phyloP scores from a whole-genome alignment of 2,797 vertebrate species.

The Gobio occitaniae region DNA sequence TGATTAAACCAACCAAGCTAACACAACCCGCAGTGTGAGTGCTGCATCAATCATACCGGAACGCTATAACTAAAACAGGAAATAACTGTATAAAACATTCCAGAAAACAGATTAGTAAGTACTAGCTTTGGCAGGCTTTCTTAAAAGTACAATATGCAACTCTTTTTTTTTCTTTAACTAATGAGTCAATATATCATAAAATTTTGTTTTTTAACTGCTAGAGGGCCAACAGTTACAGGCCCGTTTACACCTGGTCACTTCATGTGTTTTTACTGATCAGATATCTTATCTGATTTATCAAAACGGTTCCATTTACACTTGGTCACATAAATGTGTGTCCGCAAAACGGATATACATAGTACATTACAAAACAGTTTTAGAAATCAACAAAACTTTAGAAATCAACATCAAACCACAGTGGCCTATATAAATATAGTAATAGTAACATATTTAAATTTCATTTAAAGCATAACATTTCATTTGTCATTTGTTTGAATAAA shows the following conservation, averaged over 20 bases:
- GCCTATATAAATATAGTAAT: not conserved
- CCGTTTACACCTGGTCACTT: no score
- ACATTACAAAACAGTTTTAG: not conserved
- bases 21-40: not conserved
- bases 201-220: not conserved
- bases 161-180: not conserved
- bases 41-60: not conserved
- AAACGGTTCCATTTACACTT: no score
- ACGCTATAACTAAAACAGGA: not conserved
- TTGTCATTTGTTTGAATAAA: not conserved
- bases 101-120: not conserved
- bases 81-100: not conserved
- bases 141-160: not conserved
- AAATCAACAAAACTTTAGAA: not conserved
- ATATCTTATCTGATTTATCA: no score
- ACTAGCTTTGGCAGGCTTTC: not conserved
- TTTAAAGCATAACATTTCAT: not conserved
- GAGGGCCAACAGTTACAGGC: not conserved
- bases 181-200: not conserved
- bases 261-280: no score
- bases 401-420: not conserved
- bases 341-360: not conserved
- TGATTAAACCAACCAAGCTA: conserved; percentile 33
- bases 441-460: not conserved
- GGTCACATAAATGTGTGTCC: no score